phyloP scores from a whole-genome alignment of 2,888 invertebrate genomes.

The Stenotaenia linearis region DNA sequence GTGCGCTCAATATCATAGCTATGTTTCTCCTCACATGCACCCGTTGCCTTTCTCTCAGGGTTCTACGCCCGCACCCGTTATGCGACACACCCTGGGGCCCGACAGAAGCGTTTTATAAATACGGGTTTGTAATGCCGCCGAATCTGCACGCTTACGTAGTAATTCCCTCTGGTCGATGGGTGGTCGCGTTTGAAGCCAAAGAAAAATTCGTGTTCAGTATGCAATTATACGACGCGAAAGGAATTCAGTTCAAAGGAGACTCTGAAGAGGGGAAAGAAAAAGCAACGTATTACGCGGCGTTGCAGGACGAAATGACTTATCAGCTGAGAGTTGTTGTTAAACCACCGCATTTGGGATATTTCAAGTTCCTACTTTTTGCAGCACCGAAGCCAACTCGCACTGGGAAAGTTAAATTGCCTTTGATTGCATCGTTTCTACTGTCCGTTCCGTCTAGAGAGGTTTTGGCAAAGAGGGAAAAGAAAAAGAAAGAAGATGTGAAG shows the following conservation, averaged over 20 bases:
- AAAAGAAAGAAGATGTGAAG: slow-evolving; percentile 6
- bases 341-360: slow-evolving; percentile 41
- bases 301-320: neutral
- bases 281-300: neutral
- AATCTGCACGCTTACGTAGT: slow-evolving; percentile 41
- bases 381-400: slow-evolving; percentile 41
- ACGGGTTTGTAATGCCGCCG: slow-evolving; percentile 41
- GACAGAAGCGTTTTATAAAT: slow-evolving; percentile 42
- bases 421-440: slow-evolving; percentile 41
- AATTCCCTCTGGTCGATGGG: slow-evolving; percentile 42
- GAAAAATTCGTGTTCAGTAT: slow-evolving; percentile 39
- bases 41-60: slow-evolving; percentile 38
- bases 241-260: neutral
- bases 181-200: slow-evolving; percentile 38
- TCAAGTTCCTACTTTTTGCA: slow-evolving; percentile 41
- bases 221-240: slow-evolving; percentile 38
- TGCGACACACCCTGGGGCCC: slow-evolving; percentile 44
- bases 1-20: slow-evolving; percentile 41
- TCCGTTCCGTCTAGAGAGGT: slow-evolving; percentile 36
- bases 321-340: slow-evolving; percentile 37
- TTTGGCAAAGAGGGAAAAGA: neutral
- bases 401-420: slow-evolving; percentile 40
- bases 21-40: slow-evolving; percentile 42
- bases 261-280: slow-evolving; percentile 11
- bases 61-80: slow-evolving; percentile 39